Evolutionary conservation across 2,113 vertebrate genomes (phyloP), one percentile per base, ranked within the genome.

Genomic region (Arizona elegans): DNA sequence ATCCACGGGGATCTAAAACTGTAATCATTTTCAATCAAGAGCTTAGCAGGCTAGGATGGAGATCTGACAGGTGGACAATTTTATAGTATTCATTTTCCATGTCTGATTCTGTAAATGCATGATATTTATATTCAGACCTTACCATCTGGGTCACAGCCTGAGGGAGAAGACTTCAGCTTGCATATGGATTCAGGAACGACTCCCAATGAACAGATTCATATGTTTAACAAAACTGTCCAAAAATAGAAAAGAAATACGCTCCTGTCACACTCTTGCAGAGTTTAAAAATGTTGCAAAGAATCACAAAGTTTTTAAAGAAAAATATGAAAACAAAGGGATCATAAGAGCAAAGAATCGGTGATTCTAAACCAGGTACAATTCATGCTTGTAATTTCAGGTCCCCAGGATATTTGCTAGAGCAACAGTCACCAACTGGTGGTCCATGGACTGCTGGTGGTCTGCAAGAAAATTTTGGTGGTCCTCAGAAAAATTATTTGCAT

Each of bases 1-100:
- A 21, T 89, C 52, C 12, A 52, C 53, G n/a, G 53, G 62, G 87
- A 89, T 89, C 53, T 62, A 56, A 92, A 89, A 89, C 1, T 47
- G 10, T 55, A 58, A 92, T 89, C 9, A 89, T 89, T 92, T 92
- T 89, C 53, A 81, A 50, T 81, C 92, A 92, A 21, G 53, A 86
- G 53, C 92, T 55, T 88, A 92, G 55, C 38, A 75, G 86, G 87
- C 29, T 47, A 38, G 54, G 81, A 10, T 90, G 62, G 90, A 92
- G 29, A 1, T 0, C 21, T 15, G 52, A 56, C 92, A 26, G 55
- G 3, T 86, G 90, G 26, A 17, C 54, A 91, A 12, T 89, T 29
- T 24, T 53, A 13, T 21, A 91, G 10, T 21, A 81, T n/a, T 5
- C 58, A 91, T 54, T 88, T 93, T 70, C 26, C 90, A 88, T 19